phyloP scores from a whole-genome alignment of 2,888 invertebrate species.

The Drosophila siamana region DNA sequence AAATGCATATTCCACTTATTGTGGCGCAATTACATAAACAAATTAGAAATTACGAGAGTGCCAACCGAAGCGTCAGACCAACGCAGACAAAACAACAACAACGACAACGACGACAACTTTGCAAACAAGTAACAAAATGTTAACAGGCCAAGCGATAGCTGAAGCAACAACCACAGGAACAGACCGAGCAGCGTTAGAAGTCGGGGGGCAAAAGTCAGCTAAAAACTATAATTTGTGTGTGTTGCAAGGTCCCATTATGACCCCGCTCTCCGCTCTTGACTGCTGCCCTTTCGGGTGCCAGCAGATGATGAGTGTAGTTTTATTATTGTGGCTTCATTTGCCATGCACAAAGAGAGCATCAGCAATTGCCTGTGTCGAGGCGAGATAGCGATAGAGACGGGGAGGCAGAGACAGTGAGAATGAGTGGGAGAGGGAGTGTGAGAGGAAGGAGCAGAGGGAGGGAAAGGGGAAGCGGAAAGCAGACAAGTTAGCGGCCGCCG shows the following conservation, averaged over 20 bases:
- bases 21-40: constrained; percentile 49
- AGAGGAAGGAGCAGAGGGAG: no score
- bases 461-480: no score
- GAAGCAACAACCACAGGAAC: constrained; percentile 25
- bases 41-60: constrained; percentile 59
- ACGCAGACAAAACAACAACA: background rate
- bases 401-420: background rate
- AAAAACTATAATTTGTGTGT: constrained; percentile 75
- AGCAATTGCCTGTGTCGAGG: background rate
- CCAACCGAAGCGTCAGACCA: constrained; percentile 2
- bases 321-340: constrained; percentile 82
- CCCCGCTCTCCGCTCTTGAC: background rate
- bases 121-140: constrained; percentile 38
- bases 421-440: no score
- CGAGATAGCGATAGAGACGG: constrained; percentile 1
- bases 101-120: constrained; percentile 7
- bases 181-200: constrained; percentile 11
- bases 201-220: constrained; percentile 42
- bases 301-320: constrained; percentile 48
- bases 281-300: background rate
- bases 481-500: constrained; percentile 50
- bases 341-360: constrained; percentile 62
- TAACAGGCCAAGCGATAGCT: constrained; percentile 44
- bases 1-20: constrained; percentile 32
- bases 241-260: constrained; percentile 26